A percentile compares a stretch with the other conserved stretches of the same genome.
Conservation (phyloP, 2,797 vertebrate genomes). For the Lacerta agilis region DNA sequence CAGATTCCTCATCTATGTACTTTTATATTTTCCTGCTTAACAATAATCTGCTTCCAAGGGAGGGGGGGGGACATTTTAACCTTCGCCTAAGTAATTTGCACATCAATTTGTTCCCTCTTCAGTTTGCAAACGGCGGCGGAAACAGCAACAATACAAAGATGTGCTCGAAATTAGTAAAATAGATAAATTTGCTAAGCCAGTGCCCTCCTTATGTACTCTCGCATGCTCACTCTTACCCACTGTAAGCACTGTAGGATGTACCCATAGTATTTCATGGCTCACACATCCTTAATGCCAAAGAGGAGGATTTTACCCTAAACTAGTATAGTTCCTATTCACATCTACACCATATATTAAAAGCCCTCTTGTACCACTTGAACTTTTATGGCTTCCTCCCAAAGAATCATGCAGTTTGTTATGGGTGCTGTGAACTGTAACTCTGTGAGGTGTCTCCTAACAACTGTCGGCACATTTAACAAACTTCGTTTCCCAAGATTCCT, state of each 20-base stretch:
- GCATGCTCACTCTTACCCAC: background rate
- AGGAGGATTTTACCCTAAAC: background rate
- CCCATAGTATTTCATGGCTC: background rate
- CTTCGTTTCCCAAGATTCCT: too few relatives aligned
- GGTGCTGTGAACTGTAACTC: too few relatives aligned
- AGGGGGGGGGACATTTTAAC: background rate
- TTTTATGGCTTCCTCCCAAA: too few relatives aligned
- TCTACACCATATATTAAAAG: too few relatives aligned
- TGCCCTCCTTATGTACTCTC: background rate
- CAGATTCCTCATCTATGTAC: background rate
- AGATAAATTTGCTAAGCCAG: background rate
- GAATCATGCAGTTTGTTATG: too few relatives aligned
- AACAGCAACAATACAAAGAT: background rate
- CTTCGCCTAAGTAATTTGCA: background rate
- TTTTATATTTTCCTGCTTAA: constrained; percentile 16
- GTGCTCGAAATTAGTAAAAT: background rate
- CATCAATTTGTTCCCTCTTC: background rate
- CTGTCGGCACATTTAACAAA: too few relatives aligned
- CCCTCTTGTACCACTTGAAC: too few relatives aligned
- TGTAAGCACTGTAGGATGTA: background rate
- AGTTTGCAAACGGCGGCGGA: constrained; percentile 1
- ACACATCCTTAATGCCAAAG: background rate
- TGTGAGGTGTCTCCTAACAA: too few relatives aligned
- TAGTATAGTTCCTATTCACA: background rate
- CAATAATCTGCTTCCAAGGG: background rate